These are phyloP conservation scores for Apodemia hepburni DNA, from an alignment of 2,888 invertebrate species.

Conservation along the genomic window DNA sequence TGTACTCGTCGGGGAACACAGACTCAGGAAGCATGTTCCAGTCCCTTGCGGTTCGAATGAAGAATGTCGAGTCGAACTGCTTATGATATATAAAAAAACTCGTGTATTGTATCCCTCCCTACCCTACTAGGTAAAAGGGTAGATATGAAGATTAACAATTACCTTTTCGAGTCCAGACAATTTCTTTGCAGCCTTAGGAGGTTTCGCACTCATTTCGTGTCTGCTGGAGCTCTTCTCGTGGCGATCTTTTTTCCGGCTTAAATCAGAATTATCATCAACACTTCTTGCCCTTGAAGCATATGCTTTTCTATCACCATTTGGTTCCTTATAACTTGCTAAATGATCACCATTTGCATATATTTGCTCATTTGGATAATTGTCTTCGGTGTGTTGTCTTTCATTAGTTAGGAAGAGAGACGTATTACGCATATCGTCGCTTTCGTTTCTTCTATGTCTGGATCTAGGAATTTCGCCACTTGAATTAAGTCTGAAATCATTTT, in stretches of 20 bases:
- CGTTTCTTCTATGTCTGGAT: conserved; percentile 59
- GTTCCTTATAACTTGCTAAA: conserved; percentile 54
- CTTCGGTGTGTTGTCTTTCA: conserved; percentile 87
- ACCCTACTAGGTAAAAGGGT: background rate
- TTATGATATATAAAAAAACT: too few species aligned
- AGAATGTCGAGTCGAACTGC: too few species aligned
- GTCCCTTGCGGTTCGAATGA: too few species aligned
- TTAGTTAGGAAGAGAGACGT: conserved; percentile 85
- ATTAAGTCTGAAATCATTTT: conserved; percentile 89
- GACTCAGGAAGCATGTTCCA: too few species aligned
- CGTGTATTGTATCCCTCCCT: too few species aligned
- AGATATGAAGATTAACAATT: conserved; percentile 30
- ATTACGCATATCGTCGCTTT: conserved; percentile 85
- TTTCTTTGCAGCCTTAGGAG: conserved; percentile 83
- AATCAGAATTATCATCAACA: conserved; percentile 84
- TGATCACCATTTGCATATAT: conserved; percentile 70
- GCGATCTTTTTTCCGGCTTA: conserved; percentile 83
- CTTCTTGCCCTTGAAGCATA: conserved; percentile 70
- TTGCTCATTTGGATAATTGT: conserved; percentile 75
- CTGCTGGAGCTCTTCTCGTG: conserved; percentile 71
- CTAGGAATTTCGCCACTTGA: conserved; percentile 79
- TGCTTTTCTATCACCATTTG: conserved; percentile 60
- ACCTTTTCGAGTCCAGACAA: conserved; percentile 87
- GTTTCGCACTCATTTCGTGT: conserved; percentile 74
- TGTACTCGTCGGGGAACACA: too few species aligned